Conservation (phyloP, 1,140 invertebrate species). For the Acromyrmex charruanus region DNA sequence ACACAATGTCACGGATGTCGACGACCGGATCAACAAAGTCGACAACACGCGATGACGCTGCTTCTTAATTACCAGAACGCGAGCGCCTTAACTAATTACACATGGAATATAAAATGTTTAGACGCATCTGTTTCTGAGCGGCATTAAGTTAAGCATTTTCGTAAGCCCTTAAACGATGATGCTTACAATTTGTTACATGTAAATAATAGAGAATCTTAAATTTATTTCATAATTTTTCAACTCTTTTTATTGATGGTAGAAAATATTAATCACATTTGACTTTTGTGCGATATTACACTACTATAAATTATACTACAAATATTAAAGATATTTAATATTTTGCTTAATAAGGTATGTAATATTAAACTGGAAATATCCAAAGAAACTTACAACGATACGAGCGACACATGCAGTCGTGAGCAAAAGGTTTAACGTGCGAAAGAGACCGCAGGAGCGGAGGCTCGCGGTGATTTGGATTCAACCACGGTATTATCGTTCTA, state of each 20-base stretch:
- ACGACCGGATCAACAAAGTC: slow-evolving; percentile 59
- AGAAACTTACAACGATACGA: not conserved
- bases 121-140: slow-evolving; percentile 25
- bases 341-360: not conserved
- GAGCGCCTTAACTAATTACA: slow-evolving; percentile 47
- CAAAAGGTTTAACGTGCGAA: slow-evolving; percentile 16
- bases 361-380: not conserved
- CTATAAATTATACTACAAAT: not conserved
- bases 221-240: not conserved
- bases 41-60: slow-evolving; percentile 47
- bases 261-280: not conserved
- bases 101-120: slow-evolving; percentile 50
- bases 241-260: not conserved
- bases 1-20: slow-evolving; percentile 49
- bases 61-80: slow-evolving; percentile 50
- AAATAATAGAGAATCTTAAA: slow-evolving; percentile 1
- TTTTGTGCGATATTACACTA: not conserved
- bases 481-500: slow-evolving; percentile 63
- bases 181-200: not conserved
- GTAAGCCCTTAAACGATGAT: not conserved
- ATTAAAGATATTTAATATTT: not conserved
- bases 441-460: slow-evolving; percentile 16
- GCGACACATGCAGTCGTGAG: not conserved
- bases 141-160: slow-evolving; percentile 31
- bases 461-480: slow-evolving; percentile 69